Evolutionary conservation across 2,888 invertebrate genomes (phyloP).

Genomic region (Cataglyphis altisquamis): DNA sequence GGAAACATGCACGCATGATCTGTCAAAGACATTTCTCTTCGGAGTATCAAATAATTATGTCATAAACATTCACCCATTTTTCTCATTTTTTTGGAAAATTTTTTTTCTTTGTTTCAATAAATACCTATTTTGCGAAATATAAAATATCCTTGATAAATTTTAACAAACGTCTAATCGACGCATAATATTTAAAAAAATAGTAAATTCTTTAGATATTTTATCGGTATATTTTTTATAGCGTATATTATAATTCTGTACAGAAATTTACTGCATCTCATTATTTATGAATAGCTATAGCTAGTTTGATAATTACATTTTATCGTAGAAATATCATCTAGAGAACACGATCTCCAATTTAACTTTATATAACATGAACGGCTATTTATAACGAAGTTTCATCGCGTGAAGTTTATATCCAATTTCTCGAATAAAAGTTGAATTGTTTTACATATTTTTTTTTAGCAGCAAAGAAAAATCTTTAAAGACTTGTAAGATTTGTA

Average conservation of each 20-base stretch:
- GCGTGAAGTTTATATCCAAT: neutral
- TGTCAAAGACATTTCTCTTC: neutral
- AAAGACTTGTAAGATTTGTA: neutral
- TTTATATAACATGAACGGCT: neutral
- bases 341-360: neutral
- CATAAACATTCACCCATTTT: neutral
- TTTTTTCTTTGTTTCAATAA: constrained; percentile 1
- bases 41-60: constrained; percentile 6
- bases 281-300: neutral
- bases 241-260: neutral
- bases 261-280: neutral
- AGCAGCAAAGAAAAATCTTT: neutral
- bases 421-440: neutral
- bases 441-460: neutral
- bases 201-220: neutral
- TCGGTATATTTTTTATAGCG: neutral
- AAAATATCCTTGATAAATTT: neutral
- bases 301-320: neutral
- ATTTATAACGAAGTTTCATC: neutral
- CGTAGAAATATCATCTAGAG: neutral
- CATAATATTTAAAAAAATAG: neutral
- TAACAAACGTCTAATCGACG: neutral
- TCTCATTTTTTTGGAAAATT: neutral
- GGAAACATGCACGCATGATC: neutral
- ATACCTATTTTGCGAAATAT: neutral